Evolutionary conservation across 1,140 invertebrate genomes (phyloP), one percentile per base, ranked within the genome.

Genomic region (Gryllus bimaculatus): DNA sequence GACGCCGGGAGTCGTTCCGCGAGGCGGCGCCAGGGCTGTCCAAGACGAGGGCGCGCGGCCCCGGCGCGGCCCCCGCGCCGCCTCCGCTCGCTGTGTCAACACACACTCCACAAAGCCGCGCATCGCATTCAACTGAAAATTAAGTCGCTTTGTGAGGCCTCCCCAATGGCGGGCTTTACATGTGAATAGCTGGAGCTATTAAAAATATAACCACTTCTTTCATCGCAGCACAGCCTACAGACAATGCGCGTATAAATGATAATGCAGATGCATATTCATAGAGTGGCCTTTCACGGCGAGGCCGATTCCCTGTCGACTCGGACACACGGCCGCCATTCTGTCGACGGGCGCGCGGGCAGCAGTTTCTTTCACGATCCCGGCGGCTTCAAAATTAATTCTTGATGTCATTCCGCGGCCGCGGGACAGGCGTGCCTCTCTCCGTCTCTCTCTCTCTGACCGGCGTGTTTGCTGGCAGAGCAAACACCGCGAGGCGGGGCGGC

Each of bases 141-240:
- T 18, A 18, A 66, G 10, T 66, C 54, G 10, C 54, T 66, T 66
- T 66, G 54, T 66, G 54, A 18, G 54, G 18, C 10, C 10, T 18
- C 18, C 54, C 54, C 54, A 66, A 66, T 18, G 54, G 54, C 54
- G 54, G 54, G 10, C 18, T 66, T 66, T 66, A 66, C 54, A 66
- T 66, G 54, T 66, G 54, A 66, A 66, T 66, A 18, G 54, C 54
- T 13, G 54, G 10, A 18, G 54, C 54, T 66, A 66, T 66, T 66
- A 66, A 66, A 66, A 66, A 66, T 66, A 66, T 66, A 66, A 66
- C 54, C 54, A 66, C 54, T 66, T 66, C 54, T 66, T 66, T 66
- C 54, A 66, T 66, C 54, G 54, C 54, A 39, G 54, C 54, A 13
- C 7, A 10, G 10, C 18, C 54, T 66, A 18, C 54, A 66, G 54